These are phyloP conservation scores for Larimichthys crocea DNA, from an alignment of 2,113 vertebrate species.

Conservation along the genomic window DNA sequence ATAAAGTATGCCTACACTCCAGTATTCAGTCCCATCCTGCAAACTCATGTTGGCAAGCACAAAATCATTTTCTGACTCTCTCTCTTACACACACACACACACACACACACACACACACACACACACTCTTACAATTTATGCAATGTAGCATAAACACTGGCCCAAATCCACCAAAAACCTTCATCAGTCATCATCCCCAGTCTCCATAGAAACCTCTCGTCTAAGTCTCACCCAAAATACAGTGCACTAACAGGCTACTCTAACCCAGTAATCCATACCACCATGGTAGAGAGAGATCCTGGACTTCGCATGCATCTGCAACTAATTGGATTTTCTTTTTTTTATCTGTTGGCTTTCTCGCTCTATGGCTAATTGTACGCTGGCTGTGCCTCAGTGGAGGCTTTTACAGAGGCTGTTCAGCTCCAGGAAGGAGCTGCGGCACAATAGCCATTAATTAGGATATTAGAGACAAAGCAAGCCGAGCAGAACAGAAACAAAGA, in stretches of 20 bases:
- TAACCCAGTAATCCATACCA: conserved; percentile 66
- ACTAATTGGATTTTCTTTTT: conserved; percentile 72
- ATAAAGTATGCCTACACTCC: not conserved
- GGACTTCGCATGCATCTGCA: conserved; percentile 62
- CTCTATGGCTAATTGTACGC: conserved; percentile 52
- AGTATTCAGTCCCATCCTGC: not conserved
- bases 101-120: conserved; percentile 9
- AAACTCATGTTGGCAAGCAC: conserved; percentile 21
- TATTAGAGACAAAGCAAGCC: conserved; percentile 64
- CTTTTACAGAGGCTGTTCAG: conserved; percentile 50
- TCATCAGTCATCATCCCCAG: conserved; percentile 45
- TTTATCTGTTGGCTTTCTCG: conserved; percentile 46
- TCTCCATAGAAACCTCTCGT: conserved; percentile 64
- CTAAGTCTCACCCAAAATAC: conserved; percentile 36
- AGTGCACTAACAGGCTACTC: conserved; percentile 40
- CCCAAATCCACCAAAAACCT: conserved; percentile 48
- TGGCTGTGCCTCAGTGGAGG: conserved; percentile 50
- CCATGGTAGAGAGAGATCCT: conserved; percentile 57
- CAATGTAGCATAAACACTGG: conserved; percentile 55
- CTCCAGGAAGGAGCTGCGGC: conserved; percentile 55
- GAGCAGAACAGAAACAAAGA: conserved; percentile 47
- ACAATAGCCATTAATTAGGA: conserved; percentile 64
- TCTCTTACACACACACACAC: not conserved
- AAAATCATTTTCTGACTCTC: conserved; percentile 25
- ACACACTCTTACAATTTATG: conserved; percentile 36